Evolutionary conservation across 2,888 invertebrate genomes (phyloP).

Genomic region (Drosophila planitibia): DNA sequence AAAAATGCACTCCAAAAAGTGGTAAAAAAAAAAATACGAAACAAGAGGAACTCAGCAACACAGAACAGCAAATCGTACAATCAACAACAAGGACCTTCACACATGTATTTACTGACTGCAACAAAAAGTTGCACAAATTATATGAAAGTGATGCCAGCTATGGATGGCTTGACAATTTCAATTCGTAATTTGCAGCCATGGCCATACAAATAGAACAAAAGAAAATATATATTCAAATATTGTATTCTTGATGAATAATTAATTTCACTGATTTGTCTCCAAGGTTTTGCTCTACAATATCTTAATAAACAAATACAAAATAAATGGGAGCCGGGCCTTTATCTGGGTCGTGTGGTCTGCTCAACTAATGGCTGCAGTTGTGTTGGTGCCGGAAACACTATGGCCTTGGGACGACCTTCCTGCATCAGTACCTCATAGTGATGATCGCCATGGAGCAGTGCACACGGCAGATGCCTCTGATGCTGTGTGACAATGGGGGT

Average conservation of each 20-base stretch:
- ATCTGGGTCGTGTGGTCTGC: not conserved
- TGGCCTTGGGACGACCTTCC: conserved; percentile 9
- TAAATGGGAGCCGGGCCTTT: not conserved
- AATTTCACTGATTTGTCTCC: not conserved
- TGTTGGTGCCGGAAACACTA: conserved; percentile 55
- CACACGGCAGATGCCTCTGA: conserved; percentile 8
- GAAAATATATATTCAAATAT: not conserved
- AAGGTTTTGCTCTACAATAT: not conserved
- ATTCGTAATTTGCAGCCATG: not conserved
- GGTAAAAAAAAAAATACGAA: conserved; percentile 38
- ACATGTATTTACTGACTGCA: conserved; percentile 8
- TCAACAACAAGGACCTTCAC: conserved; percentile 19
- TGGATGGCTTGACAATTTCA: conserved; percentile 9
- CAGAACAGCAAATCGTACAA: conserved; percentile 54
- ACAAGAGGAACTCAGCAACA: conserved; percentile 31
- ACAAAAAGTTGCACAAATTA: conserved; percentile 69
- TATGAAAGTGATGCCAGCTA: conserved; percentile 66
- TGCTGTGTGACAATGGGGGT: conserved; percentile 28
- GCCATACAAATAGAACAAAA: not conserved
- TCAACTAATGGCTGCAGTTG: not conserved
- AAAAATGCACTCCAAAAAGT: conserved; percentile 74
- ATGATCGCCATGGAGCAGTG: conserved; percentile 28
- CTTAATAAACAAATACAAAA: not conserved
- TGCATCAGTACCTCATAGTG: conserved; percentile 53
- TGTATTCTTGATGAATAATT: not conserved